Conservation (phyloP, 2,797 vertebrate species). For the Hippopotamyrus pictus region DNA sequence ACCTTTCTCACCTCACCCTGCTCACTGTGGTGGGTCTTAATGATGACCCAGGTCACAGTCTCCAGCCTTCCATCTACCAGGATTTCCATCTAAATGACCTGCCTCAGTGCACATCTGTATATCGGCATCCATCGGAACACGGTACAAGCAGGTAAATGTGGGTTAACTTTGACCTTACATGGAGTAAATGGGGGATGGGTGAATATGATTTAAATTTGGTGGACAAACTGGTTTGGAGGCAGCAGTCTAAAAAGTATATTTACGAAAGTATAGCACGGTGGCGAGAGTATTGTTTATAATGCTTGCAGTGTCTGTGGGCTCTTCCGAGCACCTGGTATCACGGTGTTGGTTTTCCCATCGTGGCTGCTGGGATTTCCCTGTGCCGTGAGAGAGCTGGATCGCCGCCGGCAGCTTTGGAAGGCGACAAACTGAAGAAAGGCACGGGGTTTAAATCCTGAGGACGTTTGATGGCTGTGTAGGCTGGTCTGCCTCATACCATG, state of each 20-base stretch:
- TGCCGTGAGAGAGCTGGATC: not conserved
- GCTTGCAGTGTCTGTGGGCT: not conserved
- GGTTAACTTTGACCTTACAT: not conserved
- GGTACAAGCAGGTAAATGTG: not conserved
- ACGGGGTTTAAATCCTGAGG: not conserved
- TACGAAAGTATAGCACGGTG: not conserved
- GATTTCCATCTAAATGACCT: not conserved
- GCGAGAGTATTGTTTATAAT: not conserved
- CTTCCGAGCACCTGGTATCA: not conserved
- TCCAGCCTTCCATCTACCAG: not conserved
- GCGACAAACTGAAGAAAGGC: not conserved
- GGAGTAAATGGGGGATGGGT: not conserved
- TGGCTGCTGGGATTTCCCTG: not conserved
- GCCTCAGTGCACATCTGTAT: not conserved
- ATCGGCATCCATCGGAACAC: not conserved
- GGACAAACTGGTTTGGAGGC: not conserved
- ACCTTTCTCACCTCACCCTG: not conserved
- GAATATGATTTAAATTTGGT: not conserved
- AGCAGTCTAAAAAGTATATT: not conserved
- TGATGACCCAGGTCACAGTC: not conserved
- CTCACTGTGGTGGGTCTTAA: not conserved
- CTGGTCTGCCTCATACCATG: not conserved
- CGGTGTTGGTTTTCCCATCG: not conserved
- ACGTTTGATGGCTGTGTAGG: not conserved
- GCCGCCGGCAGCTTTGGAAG: not conserved